These are phyloP conservation scores for Galbula dea DNA, from an alignment of 2,113 vertebrate genomes.

Conservation along the genomic window DNA sequence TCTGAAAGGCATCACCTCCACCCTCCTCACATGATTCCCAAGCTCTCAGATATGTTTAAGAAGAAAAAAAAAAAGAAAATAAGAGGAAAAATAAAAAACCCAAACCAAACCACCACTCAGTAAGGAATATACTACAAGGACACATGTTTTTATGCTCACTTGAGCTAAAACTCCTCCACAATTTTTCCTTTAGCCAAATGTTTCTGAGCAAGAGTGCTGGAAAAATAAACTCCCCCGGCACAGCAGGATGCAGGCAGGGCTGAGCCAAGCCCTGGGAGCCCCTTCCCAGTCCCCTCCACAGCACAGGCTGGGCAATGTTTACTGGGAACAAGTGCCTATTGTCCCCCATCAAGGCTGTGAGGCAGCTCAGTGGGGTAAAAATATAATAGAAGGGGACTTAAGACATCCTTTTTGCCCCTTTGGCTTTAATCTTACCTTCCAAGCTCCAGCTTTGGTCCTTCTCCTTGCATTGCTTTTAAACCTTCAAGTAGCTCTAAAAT, in stretches of 20 bases:
- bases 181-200: slow-evolving; percentile 45
- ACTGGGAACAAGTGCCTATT: slow-evolving; percentile 52
- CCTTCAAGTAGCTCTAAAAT: background rate
- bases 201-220: slow-evolving; percentile 64
- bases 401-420: background rate
- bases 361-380: slow-evolving; percentile 5
- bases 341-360: background rate
- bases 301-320: background rate
- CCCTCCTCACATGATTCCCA: slow-evolving; percentile 4
- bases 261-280: background rate
- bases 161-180: slow-evolving; percentile 56
- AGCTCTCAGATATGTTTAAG: background rate
- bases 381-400: background rate
- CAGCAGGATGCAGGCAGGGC: background rate
- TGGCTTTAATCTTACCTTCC: background rate
- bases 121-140: background rate
- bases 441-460: background rate
- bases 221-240: slow-evolving; percentile 61
- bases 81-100: background rate
- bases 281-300: background rate
- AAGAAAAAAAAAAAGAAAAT: background rate
- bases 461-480: background rate
- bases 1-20: slow-evolving; percentile 26
- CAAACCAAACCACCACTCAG: background rate
- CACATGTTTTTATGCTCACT: slow-evolving; percentile 61